Conservation (phyloP, 2,113 vertebrate species). For the Cyphomyrus plagiostoma region DNA sequence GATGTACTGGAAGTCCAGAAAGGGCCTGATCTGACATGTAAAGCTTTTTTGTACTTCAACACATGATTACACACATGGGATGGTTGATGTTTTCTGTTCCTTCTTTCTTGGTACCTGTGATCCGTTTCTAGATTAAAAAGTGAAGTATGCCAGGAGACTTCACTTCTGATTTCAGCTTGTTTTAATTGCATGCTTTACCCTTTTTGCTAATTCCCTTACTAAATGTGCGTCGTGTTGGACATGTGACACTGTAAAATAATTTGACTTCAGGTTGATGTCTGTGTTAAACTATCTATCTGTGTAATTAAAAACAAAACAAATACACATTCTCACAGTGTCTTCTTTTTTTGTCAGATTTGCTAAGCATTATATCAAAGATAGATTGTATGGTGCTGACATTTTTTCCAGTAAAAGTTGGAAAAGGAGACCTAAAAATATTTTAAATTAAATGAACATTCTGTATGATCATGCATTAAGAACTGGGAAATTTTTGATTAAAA, state of each 20-base stretch:
- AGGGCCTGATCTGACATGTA: slow-evolving; percentile 57
- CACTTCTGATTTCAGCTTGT: slow-evolving; percentile 64
- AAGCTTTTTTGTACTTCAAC: slow-evolving; percentile 69
- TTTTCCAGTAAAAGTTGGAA: not conserved
- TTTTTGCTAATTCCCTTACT: slow-evolving; percentile 78
- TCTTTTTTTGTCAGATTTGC: slow-evolving; percentile 21
- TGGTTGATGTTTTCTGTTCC: slow-evolving; percentile 51
- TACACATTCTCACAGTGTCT: slow-evolving; percentile 40
- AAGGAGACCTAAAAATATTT: not conserved
- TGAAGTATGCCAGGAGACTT: slow-evolving; percentile 73
- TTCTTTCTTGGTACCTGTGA: slow-evolving; percentile 56
- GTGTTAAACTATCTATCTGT: slow-evolving; percentile 89
- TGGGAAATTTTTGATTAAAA: not conserved
- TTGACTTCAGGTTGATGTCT: slow-evolving; percentile 85
- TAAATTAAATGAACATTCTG: not conserved
- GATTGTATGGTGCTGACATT: not conserved
- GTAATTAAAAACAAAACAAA: slow-evolving; percentile 85
- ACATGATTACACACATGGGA: slow-evolving; percentile 65
- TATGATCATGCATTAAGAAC: not conserved
- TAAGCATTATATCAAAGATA: not conserved
- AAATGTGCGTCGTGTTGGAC: slow-evolving; percentile 83
- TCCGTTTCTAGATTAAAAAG: slow-evolving; percentile 69
- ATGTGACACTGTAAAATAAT: slow-evolving; percentile 82
- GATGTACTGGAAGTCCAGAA: slow-evolving; percentile 40
- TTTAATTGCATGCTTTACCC: slow-evolving; percentile 79